A percentile compares a stretch with the other conserved stretches of the same genome.
Evolutionary conservation across 2,888 invertebrate species (phyloP).

Genomic region (Drosophila algonquin): DNA sequence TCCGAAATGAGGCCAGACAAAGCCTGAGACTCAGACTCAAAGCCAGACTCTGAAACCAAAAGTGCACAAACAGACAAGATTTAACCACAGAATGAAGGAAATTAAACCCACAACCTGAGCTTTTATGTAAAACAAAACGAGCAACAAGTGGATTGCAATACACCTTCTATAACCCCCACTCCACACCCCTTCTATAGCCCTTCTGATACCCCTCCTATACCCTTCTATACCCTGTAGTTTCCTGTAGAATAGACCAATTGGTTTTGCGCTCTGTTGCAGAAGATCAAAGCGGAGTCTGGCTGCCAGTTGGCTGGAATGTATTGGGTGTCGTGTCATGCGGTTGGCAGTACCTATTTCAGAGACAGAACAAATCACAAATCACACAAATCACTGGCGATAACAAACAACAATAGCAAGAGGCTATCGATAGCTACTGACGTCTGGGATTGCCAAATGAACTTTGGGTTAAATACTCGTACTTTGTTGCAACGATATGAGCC

Average conservation of each 20-base stretch:
- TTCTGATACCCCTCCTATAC: not conserved
- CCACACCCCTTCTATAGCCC: too few species aligned
- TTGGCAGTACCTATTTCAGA: slow-evolving; percentile 19
- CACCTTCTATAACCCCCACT: not conserved
- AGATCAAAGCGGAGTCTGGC: slow-evolving; percentile 70
- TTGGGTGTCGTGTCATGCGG: slow-evolving; percentile 47
- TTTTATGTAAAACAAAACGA: slow-evolving; percentile 71
- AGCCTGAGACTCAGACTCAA: slow-evolving; percentile 22
- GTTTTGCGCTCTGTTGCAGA: slow-evolving; percentile 75
- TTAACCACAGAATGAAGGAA: slow-evolving; percentile 49
- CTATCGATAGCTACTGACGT: not conserved
- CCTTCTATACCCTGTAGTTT: not conserved
- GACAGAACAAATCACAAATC: too few species aligned
- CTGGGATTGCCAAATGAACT: not conserved
- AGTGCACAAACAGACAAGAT: slow-evolving; percentile 41
- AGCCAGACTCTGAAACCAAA: slow-evolving; percentile 52
- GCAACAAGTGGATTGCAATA: slow-evolving; percentile 12
- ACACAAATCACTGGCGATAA: too few species aligned
- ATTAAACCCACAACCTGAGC: slow-evolving; percentile 45
- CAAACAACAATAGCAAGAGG: not conserved
- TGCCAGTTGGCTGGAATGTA: not conserved
- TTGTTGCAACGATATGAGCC: slow-evolving; percentile 25
- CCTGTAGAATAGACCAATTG: slow-evolving; percentile 71
- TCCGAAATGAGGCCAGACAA: slow-evolving; percentile 59
- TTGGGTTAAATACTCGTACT: slow-evolving; percentile 15